These are phyloP conservation scores for Xenentodon cancila DNA, from an alignment of 2,797 vertebrate genomes.

Conservation along the genomic window DNA sequence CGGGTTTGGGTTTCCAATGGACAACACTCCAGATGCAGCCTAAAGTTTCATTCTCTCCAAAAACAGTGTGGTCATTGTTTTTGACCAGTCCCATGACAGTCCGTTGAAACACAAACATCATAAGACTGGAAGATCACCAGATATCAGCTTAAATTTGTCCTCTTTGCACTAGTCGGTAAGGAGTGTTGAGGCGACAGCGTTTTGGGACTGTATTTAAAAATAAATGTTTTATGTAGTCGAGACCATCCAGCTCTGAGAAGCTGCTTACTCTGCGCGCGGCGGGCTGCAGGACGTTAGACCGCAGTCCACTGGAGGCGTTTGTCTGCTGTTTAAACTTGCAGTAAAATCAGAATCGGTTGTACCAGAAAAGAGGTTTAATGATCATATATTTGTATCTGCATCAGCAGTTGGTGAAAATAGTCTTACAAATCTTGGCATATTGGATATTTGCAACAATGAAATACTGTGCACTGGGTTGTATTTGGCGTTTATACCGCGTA, in stretches of 20 bases:
- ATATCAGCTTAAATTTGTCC: not conserved
- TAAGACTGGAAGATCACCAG: conserved; percentile 25
- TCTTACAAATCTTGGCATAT: too few relatives aligned
- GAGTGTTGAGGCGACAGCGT: too few relatives aligned
- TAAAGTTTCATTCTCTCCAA: not conserved
- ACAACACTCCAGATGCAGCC: conserved; percentile 4
- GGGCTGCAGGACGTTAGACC: conserved; percentile 29
- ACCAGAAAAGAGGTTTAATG: too few relatives aligned
- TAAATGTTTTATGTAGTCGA: too few relatives aligned
- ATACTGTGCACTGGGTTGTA: too few relatives aligned
- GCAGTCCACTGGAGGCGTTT: conserved; percentile 42
- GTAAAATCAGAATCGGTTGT: too few relatives aligned
- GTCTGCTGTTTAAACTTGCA: conserved; percentile 34
- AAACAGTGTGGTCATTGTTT: conserved; percentile 40
- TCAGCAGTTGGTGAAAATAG: too few relatives aligned
- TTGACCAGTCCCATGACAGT: conserved; percentile 38
- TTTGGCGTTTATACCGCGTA: too few relatives aligned
- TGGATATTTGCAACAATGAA: too few relatives aligned
- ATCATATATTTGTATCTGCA: too few relatives aligned
- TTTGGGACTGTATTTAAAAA: too few relatives aligned
- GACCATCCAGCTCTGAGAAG: too few relatives aligned
- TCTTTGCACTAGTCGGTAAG: not conserved
- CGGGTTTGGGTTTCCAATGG: conserved; percentile 1
- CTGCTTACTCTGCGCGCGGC: conserved; percentile 11
- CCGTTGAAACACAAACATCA: conserved; percentile 33